Evolutionary conservation across 2,113 vertebrate species (phyloP).

Genomic region (Platichthys flesus): DNA sequence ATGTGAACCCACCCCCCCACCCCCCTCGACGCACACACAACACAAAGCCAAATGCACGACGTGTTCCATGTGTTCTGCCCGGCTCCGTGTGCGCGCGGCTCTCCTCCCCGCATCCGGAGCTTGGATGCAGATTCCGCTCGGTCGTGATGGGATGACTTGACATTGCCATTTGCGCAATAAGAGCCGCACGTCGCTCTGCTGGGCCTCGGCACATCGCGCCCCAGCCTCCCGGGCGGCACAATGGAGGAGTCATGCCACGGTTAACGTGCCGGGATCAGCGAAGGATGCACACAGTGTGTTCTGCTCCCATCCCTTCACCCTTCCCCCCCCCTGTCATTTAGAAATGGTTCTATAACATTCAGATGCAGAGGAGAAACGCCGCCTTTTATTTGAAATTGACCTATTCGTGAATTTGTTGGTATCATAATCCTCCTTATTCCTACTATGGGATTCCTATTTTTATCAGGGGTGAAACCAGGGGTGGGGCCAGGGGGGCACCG

Average conservation of each 20-base stretch:
- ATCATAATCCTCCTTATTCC: background rate
- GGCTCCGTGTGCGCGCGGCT: background rate
- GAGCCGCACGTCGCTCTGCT: slow-evolving; percentile 1
- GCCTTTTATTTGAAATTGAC: no score
- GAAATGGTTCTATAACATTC: background rate
- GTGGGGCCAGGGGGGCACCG: background rate
- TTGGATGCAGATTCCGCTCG: slow-evolving; percentile 61
- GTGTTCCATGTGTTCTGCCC: background rate
- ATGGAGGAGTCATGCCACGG: background rate
- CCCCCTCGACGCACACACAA: background rate
- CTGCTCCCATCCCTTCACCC: no score
- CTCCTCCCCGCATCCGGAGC: slow-evolving; percentile 56
- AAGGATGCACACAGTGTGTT: background rate
- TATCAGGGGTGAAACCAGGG: background rate
- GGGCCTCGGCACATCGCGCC: slow-evolving; percentile 28
- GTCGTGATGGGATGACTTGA: slow-evolving; percentile 58
- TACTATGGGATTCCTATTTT: background rate
- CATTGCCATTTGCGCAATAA: slow-evolving; percentile 30
- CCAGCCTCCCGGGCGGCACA: background rate
- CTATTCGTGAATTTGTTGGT: background rate
- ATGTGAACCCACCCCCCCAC: slow-evolving; percentile 9
- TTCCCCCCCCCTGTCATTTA: no score
- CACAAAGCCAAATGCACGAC: slow-evolving; percentile 15
- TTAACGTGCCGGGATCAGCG: background rate
- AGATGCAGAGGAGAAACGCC: background rate